Base-by-base conservation (phyloP, 2,797 vertebrate species). In the Intellagama lesueurii region DNA sequence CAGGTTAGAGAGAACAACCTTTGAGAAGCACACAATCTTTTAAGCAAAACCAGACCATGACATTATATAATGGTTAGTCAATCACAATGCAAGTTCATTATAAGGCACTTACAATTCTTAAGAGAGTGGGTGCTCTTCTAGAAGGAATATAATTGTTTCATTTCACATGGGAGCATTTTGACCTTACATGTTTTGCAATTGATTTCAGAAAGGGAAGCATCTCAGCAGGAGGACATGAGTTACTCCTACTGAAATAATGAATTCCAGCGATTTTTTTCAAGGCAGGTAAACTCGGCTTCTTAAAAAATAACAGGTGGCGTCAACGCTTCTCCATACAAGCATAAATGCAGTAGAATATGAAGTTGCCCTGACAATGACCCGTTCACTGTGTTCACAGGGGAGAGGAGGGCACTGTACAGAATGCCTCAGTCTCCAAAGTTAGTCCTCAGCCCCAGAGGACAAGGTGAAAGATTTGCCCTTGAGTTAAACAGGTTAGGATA, bases 191-290 rank as follows among this genome's bases (percentile, higher is more conserved):
- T 85, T 73, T 87, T 90, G 83, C 92, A 83, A 88, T 66, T 35
- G 66, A 79, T 44, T 52, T 32, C 64, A 70, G 64, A 86, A 32
- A 66, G 69, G 60, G 66, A 81, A 68, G 66, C 26, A 78, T 84
- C 81, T 88, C 82, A 84, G 81, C 83, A 9, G 6, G 22, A 88
- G 40, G 72, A 90, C 84, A 28, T 35, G 1, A 69, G 44, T 85
- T 66, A 1, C 78, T 91, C 40, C 81, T 72, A 78, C 89, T 76
- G 44, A 69, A 52, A 77, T 69, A 82, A 77, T 82, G 64, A 83
- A 87, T 83, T 83, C 79, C 94, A 91, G 91, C 88, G 35, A 69
- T 22, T 66, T 83, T 72, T 85, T 81, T 64, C 17, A 76, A 89
- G 82, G 28, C 30, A 87, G 73, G n/a, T 60, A 90, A 75, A 87